phyloP scores from a whole-genome alignment of 2,113 vertebrate genomes.

The Podarcis cretensis region DNA sequence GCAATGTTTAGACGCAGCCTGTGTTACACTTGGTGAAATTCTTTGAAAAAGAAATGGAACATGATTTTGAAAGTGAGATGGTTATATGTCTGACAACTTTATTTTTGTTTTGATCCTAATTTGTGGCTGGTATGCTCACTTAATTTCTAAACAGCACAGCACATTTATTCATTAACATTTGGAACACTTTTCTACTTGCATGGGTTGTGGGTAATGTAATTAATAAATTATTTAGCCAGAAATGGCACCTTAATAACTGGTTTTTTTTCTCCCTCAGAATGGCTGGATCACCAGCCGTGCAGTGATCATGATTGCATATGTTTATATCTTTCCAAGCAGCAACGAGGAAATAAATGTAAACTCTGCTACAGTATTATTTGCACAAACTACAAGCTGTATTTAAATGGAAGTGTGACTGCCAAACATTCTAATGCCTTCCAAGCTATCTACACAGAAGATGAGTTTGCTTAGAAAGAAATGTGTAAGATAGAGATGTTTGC shows the following conservation, averaged over 20 bases:
- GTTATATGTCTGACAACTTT: background rate
- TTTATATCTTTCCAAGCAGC: background rate
- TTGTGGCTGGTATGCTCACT: background rate
- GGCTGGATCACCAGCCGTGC: background rate
- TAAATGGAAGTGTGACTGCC: background rate
- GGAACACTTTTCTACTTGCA: slow-evolving; percentile 39
- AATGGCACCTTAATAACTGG: slow-evolving; percentile 33
- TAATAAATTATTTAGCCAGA: slow-evolving; percentile 47
- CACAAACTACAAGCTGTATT: background rate
- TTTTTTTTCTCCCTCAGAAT: background rate
- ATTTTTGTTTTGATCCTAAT: slow-evolving; percentile 44
- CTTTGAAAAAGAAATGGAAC: background rate
- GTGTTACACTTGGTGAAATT: background rate
- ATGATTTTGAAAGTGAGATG: slow-evolving; percentile 5
- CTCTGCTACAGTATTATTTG: background rate
- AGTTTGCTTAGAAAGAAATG: too few species aligned
- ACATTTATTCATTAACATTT: slow-evolving; percentile 58
- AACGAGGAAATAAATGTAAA: background rate
- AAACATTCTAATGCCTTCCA: background rate
- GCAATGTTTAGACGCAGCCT: background rate
- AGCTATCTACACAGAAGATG: too few species aligned
- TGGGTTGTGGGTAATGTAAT: slow-evolving; percentile 34
- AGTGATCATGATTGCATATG: background rate
- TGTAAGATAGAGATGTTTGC: too few species aligned
- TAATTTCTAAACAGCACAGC: background rate